Conservation (phyloP, 2,888 invertebrate species). For the Diarsia dahlii region DNA sequence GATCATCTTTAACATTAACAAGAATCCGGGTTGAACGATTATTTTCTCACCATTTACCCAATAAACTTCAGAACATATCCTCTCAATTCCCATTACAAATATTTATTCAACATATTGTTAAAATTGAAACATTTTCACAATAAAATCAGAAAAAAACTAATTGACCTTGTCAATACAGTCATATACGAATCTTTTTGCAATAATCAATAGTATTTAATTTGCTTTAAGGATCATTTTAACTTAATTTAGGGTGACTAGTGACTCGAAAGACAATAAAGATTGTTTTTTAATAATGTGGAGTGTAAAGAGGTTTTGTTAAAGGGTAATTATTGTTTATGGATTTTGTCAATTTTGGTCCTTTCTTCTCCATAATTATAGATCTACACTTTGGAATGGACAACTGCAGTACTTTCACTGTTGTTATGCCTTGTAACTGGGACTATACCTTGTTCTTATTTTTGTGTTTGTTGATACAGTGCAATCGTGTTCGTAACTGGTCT, state of each 20-base stretch:
- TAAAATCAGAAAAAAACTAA: slow-evolving; percentile 52
- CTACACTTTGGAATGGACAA: no score
- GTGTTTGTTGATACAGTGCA: no score
- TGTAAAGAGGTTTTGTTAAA: slow-evolving; percentile 26
- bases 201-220: slow-evolving; percentile 63
- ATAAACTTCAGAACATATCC: slow-evolving; percentile 57
- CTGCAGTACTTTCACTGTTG: no score
- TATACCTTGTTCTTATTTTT: no score
- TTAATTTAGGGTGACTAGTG: slow-evolving; percentile 53
- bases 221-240: slow-evolving; percentile 20
- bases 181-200: slow-evolving; percentile 47
- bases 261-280: slow-evolving; percentile 42
- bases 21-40: slow-evolving; percentile 52
- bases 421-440: no score
- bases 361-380: no score
- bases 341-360: not conserved
- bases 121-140: slow-evolving; percentile 58
- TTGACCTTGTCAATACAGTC: slow-evolving; percentile 57
- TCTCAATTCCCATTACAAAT: slow-evolving; percentile 44
- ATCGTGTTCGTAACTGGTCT: no score
- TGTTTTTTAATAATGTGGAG: slow-evolving; percentile 48
- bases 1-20: slow-evolving; percentile 21
- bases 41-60: slow-evolving; percentile 15
- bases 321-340: slow-evolving; percentile 42
- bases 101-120: slow-evolving; percentile 53